Conservation (phyloP, 2,797 vertebrate species). For the Gila robusta region DNA sequence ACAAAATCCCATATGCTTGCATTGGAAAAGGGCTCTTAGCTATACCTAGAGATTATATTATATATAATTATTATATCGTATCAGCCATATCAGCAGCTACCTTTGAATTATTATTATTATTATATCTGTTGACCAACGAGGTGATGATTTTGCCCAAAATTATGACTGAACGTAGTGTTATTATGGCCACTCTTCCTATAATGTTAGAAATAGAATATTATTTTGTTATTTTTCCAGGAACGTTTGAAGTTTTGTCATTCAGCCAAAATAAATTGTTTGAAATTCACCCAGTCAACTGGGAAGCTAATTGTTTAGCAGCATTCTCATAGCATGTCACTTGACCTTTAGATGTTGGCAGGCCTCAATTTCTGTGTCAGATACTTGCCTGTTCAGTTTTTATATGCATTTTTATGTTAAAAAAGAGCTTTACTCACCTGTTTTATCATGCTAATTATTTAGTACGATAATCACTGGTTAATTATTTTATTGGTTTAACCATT, state of each 20-base stretch:
- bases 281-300: neutral
- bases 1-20: neutral
- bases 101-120: neutral
- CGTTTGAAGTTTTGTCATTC: neutral
- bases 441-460: neutral
- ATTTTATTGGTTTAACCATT: constrained; percentile 15
- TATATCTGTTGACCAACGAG: neutral
- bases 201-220: neutral
- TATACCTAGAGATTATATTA: neutral
- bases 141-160: neutral
- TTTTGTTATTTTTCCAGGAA: neutral
- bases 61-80: neutral
- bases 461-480: constrained; percentile 11
- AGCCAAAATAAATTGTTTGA: neutral
- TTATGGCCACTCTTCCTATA: neutral
- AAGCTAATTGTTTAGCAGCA: neutral
- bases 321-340: neutral
- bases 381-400: constrained; percentile 3
- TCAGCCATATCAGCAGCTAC: neutral
- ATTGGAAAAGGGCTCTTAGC: neutral
- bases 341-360: constrained; percentile 9
- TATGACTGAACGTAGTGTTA: neutral
- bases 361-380: neutral
- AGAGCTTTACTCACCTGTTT: neutral
- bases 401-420: neutral